Percentiles rank a stretch among this genome's conserved stretches.
These are phyloP conservation scores for Pseudopleuronectes americanus DNA, from an alignment of 2,797 vertebrate species.

Conservation along the genomic window DNA sequence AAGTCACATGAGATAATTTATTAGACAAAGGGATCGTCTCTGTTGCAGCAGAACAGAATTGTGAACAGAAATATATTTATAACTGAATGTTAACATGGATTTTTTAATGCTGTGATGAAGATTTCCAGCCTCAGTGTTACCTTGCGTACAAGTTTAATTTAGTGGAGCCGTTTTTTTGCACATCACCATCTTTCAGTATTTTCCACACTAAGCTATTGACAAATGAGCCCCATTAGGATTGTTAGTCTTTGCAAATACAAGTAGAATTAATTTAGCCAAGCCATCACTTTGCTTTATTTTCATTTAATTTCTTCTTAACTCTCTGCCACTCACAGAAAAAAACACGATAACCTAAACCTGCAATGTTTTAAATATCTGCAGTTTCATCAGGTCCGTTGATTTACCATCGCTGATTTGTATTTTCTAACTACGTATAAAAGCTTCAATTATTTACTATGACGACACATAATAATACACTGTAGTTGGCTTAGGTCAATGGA, in stretches of 20 bases:
- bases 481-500: background rate
- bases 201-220: constrained; percentile 52
- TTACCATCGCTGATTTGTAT: too few species aligned
- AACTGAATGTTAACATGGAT: background rate
- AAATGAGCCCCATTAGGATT: constrained; percentile 65
- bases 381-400: background rate
- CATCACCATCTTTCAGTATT: constrained; percentile 39
- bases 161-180: constrained; percentile 34
- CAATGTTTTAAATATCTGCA: background rate
- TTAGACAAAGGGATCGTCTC: background rate
- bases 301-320: background rate
- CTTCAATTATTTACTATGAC: background rate
- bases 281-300: constrained; percentile 20
- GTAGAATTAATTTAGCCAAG: constrained; percentile 35
- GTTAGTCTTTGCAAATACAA: constrained; percentile 61
- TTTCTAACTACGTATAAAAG: background rate
- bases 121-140: constrained; percentile 7
- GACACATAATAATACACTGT: background rate
- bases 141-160: constrained; percentile 25
- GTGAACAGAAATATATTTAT: background rate
- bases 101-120: background rate
- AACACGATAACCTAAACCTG: background rate
- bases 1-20: background rate
- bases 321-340: background rate
- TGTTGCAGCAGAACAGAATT: background rate